These are phyloP conservation scores for Heliothis peltigera DNA, from an alignment of 2,888 invertebrate genomes.

Conservation along the genomic window DNA sequence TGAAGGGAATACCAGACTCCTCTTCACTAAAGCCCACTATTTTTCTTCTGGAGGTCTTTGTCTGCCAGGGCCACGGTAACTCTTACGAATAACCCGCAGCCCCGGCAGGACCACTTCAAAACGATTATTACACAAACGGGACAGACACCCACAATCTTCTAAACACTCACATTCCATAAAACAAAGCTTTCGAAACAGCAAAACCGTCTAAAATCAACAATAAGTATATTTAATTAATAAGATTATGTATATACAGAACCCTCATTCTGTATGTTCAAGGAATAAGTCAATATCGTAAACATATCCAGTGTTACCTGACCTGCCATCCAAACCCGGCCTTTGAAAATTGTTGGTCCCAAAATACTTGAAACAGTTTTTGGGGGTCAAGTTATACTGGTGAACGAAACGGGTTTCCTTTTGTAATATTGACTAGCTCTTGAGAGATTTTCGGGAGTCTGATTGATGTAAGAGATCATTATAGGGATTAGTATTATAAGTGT, in stretches of 20 bases:
- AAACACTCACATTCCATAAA: not conserved
- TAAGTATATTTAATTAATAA: conserved; percentile 36
- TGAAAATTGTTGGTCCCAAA: conserved; percentile 1
- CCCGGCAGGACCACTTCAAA: too few relatives aligned
- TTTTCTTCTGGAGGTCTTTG: too few relatives aligned
- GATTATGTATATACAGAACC: conserved; percentile 13
- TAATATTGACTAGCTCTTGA: conserved; percentile 25
- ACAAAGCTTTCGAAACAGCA: conserved; percentile 6
- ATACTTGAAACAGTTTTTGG: not conserved
- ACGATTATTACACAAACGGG: too few relatives aligned
- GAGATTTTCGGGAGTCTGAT: conserved; percentile 7
- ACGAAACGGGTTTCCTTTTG: not conserved
- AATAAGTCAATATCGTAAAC: conserved; percentile 31
- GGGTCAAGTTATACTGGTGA: conserved; percentile 23
- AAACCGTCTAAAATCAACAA: conserved; percentile 15
- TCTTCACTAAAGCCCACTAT: too few relatives aligned
- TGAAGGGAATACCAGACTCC: too few relatives aligned
- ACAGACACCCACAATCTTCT: too few relatives aligned
- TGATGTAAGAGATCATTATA: conserved; percentile 18
- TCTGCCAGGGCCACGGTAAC: too few relatives aligned
- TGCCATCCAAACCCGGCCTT: conserved; percentile 7
- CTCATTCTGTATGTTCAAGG: conserved; percentile 5
- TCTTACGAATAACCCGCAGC: too few relatives aligned
- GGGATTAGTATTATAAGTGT: conserved; percentile 34
- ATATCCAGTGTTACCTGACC: conserved; percentile 26